Evolutionary conservation across 2,113 vertebrate genomes (phyloP).

Genomic region (Aramus guarauna): DNA sequence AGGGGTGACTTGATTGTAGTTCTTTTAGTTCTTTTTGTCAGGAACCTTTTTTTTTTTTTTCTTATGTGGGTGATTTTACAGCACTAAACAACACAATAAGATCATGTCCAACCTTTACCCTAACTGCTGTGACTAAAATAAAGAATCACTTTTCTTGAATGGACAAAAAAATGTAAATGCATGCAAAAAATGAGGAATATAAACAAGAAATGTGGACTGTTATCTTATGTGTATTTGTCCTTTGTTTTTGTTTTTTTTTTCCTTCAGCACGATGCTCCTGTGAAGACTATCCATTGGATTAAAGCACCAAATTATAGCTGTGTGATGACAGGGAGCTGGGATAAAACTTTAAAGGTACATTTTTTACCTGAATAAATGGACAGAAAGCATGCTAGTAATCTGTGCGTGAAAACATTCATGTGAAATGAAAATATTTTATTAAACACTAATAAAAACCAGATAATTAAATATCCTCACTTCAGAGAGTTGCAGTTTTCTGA

Average conservation of each 20-base stretch:
- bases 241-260: neutral
- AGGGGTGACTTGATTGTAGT: neutral
- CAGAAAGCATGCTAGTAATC: neutral
- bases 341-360: constrained; percentile 94
- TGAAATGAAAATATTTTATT: neutral
- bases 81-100: neutral
- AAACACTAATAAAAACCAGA: neutral
- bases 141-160: neutral
- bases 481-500: neutral
- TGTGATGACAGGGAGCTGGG: constrained; percentile 98
- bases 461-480: neutral
- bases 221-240: neutral
- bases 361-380: neutral
- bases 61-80: neutral
- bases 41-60: neutral
- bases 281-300: constrained; percentile 97
- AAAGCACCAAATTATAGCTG: constrained; percentile 98
- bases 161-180: neutral
- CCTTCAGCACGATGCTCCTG: constrained; percentile 91
- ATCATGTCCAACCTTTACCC: neutral
- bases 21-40: neutral
- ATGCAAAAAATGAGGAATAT: neutral
- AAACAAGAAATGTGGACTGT: neutral
- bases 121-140: neutral
- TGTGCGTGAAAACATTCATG: neutral